Base-by-base conservation (phyloP, 2,888 invertebrate species). In the Caenorhabditis panamensis region DNA sequence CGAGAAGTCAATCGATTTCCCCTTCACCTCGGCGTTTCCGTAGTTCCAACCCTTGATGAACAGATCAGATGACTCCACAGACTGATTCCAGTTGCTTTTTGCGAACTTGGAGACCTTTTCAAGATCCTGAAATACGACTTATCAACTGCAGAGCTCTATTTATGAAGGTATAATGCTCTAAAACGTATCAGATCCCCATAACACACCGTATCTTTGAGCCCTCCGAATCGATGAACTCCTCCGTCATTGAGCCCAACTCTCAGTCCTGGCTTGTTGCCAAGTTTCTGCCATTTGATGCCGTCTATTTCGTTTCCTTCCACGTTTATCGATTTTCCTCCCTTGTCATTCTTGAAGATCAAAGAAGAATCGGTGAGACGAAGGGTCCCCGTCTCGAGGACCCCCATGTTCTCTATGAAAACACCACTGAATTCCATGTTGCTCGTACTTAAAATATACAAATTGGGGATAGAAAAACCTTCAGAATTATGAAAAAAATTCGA, bases 11-110 rank as follows among this genome's bases (percentile, higher is more conserved):
- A 91, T 73, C 9, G 41, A 61, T 36, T 82, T 79, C 22, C 87
- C 98, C 88, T 94, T 94, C 91, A 99, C 98, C 88, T 95, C 95
- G 0, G 96, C 96, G 0, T 95, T 95, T 31, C 99, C 99, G 96
- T 98, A 99, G 92, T 99, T 99, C 98, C 98, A 99, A 0, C 99
- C 99, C 91, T 96, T 97, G 0, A 97, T 93, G 83, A 96, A 95
- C 66, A 96, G 92, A 90, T 99, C 98, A 89, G 95, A 95, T 89
- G 96, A 96, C 58, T 95, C 92, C 94, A 97, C 94, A 75, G 95
- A 95, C 24, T 89, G 84, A 31, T 94, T 93, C 91, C 96, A 97
- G 84, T 95, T 94, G 6, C 93, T 93, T 83, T 94, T 94, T 86
- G 97, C 95, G 92, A 96, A 98, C 88, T 95, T 95, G 0, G 95